Evolutionary conservation across 2,113 vertebrate species (phyloP), one percentile per base, ranked within the genome.

Genomic region (Poeciliopsis occidentalis): DNA sequence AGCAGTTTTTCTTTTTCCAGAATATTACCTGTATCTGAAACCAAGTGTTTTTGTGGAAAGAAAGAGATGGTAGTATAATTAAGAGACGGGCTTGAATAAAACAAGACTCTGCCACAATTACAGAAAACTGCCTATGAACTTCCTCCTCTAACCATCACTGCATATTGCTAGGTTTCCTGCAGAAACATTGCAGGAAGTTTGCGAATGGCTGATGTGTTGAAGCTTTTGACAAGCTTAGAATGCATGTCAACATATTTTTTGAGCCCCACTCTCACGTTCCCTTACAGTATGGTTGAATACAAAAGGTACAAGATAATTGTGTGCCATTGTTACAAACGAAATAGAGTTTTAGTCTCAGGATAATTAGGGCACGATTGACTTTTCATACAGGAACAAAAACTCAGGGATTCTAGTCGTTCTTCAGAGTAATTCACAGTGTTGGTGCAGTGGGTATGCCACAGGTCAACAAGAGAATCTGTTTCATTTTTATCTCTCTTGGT

Each of bases 121-220:
- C 76, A 89, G 76, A 47, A 80, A 92, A 91, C 81, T 67, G 69
- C 76, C 82, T 88, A 92, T 92, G 92, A 90, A 92, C 89, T 91
- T 71, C 81, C 60, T 66, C 67, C 78, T 83, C 71, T 76, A 80
- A 79, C 69, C 76, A 80, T 67, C 31, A 6, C 71, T 75, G 60
- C 71, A 76, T 44, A 76, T 85, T 87, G 87, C 83, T 85, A 83
- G 81, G 87, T 82, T 89, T 90, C 85, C 76, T 60, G 80, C 75
- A 86, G 60, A 90, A 85, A 77, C 80, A 85, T 75, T 85, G 68
- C 64, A 60, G 65, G 60, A 77, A 80, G 75, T 89, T 84, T 78
- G 71, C 73, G 74, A 78, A 61, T 61, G 75, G 62, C 34, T 60
- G 29, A 84, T 74, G 44, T 60, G 63, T 68, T 66, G 32, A 12